phyloP scores from a whole-genome alignment of 2,113 vertebrate genomes.

The Sylvia atricapilla region DNA sequence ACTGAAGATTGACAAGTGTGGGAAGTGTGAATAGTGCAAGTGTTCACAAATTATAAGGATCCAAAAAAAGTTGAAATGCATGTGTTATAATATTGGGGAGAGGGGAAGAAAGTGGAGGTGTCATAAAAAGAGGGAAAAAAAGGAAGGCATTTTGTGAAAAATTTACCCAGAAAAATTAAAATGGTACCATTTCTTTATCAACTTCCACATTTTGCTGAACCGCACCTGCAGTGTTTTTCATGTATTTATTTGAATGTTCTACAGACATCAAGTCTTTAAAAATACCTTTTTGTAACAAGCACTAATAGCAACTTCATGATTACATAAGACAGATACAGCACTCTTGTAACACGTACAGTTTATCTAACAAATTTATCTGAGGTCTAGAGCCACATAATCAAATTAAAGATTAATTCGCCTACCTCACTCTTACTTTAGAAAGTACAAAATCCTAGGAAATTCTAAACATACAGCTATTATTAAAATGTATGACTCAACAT shows the following conservation, averaged over 20 bases:
- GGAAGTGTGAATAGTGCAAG: conserved; percentile 69
- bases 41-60: conserved; percentile 67
- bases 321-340: conserved; percentile 10
- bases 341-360: background rate
- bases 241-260: background rate
- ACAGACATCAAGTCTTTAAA: background rate
- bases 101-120: conserved; percentile 47
- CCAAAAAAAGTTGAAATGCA: conserved; percentile 64
- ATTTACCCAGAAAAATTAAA: conserved; percentile 30
- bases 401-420: conserved; percentile 18
- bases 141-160: conserved; percentile 33
- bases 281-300: background rate
- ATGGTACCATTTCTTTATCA: background rate
- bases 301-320: conserved; percentile 11
- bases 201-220: background rate
- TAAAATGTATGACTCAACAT: conserved; percentile 15
- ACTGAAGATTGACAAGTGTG: conserved; percentile 70
- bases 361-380: conserved; percentile 21
- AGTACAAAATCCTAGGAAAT: conserved; percentile 21
- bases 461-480: conserved; percentile 27
- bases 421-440: background rate
- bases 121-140: background rate
- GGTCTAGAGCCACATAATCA: background rate
- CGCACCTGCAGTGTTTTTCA: background rate
- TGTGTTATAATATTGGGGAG: conserved; percentile 65